Base-by-base conservation (phyloP, 2,797 vertebrate species). In the Macrochelys suwanniensis region DNA sequence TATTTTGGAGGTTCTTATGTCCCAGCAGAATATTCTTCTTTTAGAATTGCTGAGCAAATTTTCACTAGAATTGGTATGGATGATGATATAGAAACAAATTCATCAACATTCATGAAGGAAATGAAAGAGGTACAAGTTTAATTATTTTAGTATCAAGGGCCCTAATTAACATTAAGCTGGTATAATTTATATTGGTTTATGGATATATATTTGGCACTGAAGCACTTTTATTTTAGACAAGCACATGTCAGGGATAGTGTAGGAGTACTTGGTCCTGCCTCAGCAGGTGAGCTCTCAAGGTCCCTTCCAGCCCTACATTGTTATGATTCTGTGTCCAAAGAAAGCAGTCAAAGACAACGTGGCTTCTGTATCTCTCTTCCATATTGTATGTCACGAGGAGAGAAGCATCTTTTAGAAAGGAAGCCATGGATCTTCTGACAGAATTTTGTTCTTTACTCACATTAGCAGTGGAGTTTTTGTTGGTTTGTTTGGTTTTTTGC, bases 41-140 rank as follows among this genome's bases (percentile, higher is more conserved):
- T 99, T 94, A 98, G 99, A 93, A 98, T 99, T 5, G 98, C 99
- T 79, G 99, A 99, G 95, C 99, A 99, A 92, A 99, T 99, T 98
- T 99, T 99, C 97, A 99, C 99, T 79, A 98, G 99, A 98, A 99
- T 99, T 95, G 99, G 99, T 91, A 99, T 99, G 95, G 99, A 99
- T 94, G 99, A 99, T 96, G 99, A 99, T 97, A 99, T 99, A 95
- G 99, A 99, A 98, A 99, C 99, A 71, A 99, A 99, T 97, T 99
- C 99, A 59, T 99, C 99, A 78, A 99, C 99, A 23, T 99, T 99
- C 97, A 99, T 99, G 99, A 98, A 99, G 96, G 99, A 99, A 98
- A 99, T 99, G 99, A 99, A 99, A 97, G 99, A 99, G 99, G 99
- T 99, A 96, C 82, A 89, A 93, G 77, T n/a, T 61, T 13, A 94